These are phyloP conservation scores for Tribolium madens DNA, from an alignment of 1,140 invertebrate species.

Conservation along the genomic window DNA sequence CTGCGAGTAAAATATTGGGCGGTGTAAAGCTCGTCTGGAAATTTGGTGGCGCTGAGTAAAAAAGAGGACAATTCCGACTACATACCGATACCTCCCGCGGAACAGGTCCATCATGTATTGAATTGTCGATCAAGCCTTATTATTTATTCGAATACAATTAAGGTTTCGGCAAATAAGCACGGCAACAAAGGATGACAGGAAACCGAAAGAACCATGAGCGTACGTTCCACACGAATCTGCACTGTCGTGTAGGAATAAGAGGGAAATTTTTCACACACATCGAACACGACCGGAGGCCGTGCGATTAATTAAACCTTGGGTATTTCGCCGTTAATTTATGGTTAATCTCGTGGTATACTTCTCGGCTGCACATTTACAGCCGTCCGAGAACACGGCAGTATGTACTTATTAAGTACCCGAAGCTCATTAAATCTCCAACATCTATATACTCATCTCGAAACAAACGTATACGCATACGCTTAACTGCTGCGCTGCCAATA, in stretches of 20 bases:
- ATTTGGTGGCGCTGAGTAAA: constrained; percentile 54
- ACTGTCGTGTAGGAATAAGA: constrained; percentile 15
- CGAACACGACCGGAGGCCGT: constrained; percentile 28
- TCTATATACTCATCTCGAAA: constrained; percentile 33
- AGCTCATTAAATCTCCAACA: constrained; percentile 37
- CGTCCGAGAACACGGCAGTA: constrained; percentile 31
- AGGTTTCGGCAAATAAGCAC: constrained; percentile 55
- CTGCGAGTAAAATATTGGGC: constrained; percentile 52
- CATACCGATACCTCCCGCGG: constrained; percentile 56
- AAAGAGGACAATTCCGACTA: constrained; percentile 53
- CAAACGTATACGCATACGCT: constrained; percentile 21
- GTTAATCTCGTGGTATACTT: constrained; percentile 35
- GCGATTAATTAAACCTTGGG: constrained; percentile 35
- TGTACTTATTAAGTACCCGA: constrained; percentile 37
- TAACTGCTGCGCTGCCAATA: constrained; percentile 35
- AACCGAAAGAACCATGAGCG: constrained; percentile 25
- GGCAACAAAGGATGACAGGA: constrained; percentile 50
- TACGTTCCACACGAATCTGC: constrained; percentile 23
- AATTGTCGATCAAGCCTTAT: constrained; percentile 56
- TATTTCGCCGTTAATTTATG: constrained; percentile 37
- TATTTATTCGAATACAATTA: constrained; percentile 58
- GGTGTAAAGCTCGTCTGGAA: constrained; percentile 51
- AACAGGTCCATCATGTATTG: constrained; percentile 55
- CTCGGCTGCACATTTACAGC: constrained; percentile 36
- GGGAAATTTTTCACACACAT: constrained; percentile 34